Base-by-base conservation (phyloP, 1,140 invertebrate species). In the Eriocheir sinensis region DNA sequence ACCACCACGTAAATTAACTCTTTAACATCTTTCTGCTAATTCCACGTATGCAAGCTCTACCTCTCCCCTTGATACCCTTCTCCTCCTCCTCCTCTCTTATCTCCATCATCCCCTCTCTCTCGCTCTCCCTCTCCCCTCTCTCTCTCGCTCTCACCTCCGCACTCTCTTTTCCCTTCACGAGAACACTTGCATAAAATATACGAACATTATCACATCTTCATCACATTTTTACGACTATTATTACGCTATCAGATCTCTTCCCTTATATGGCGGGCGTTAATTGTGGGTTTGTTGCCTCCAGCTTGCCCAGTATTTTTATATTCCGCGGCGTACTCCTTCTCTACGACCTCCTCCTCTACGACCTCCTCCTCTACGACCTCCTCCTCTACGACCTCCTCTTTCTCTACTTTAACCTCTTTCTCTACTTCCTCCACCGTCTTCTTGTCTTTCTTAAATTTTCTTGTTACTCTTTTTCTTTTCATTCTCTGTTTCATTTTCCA, bases 181-280 rank as follows among this genome's bases (percentile, higher is more conserved):
- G 36, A 81, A 72, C 60, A 79, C 81, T 88, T 88, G 92, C 81
- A 93, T 93, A 93, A 88, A 93, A 93, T 53, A 93, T 86, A 41
- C 44, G 17, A 88, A 38, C 92, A 88, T 38, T 88, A 93, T 93
- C 92, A 93, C 92, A 93, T 88, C 81, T 93, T 93, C 92, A 93
- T 93, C 92, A 72, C 92, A 93, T 93, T 88, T 93, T 93, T 80
- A 93, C 48, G 92, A 93, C 83, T 93, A 60, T 93, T 93, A 93
- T 93, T 93, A 93, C 72, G 53, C 92, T 93, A 93, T 93, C 92
- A 93, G 92, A 93, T 93, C 60, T 93, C 92, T 88, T 60, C 48
- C 92, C 92, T 83, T 93, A 93, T 93, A 93, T 48, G 81, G 92
- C 30, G 30, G 48, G 83, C 83, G 92, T 93, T 93, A 93, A 93